Evolutionary conservation across 2,113 vertebrate genomes (phyloP).

Genomic region (Orycteropus afer): DNA sequence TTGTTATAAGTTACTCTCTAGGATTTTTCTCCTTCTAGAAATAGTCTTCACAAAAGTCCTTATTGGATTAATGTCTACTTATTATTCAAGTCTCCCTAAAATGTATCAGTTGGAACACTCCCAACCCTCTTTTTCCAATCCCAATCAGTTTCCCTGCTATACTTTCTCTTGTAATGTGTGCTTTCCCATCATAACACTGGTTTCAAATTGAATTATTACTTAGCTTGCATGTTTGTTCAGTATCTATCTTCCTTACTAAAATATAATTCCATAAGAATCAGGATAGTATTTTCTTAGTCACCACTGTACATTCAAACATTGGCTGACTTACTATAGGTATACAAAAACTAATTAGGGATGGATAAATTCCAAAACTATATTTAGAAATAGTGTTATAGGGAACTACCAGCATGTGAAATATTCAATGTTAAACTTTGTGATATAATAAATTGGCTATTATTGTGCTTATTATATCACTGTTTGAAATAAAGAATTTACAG

Average conservation of each 20-base stretch:
- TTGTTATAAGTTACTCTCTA: not conserved
- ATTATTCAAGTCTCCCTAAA: not conserved
- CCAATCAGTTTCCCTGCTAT: not conserved
- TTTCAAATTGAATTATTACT: not conserved
- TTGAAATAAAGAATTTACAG: not conserved
- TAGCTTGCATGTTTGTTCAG: not conserved
- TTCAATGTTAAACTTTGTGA: not conserved
- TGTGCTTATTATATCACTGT: not conserved
- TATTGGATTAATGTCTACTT: not conserved
- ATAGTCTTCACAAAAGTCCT: not conserved
- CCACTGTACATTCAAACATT: not conserved
- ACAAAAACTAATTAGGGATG: not conserved
- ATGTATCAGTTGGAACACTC: not conserved
- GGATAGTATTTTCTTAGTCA: not conserved
- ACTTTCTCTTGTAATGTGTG: not conserved
- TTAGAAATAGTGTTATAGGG: not conserved
- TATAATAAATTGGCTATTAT: not conserved
- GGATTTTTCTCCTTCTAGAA: not conserved
- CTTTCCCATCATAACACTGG: not conserved
- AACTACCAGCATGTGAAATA: not conserved
- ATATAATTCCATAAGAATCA: not conserved
- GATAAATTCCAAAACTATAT: slow-evolving; percentile 35
- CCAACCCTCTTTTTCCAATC: not conserved
- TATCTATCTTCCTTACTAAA: not conserved
- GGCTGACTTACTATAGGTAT: not conserved